These are phyloP conservation scores for Mionectes olivaceus DNA, from an alignment of 2,797 vertebrate genomes.

Conservation along the genomic window DNA sequence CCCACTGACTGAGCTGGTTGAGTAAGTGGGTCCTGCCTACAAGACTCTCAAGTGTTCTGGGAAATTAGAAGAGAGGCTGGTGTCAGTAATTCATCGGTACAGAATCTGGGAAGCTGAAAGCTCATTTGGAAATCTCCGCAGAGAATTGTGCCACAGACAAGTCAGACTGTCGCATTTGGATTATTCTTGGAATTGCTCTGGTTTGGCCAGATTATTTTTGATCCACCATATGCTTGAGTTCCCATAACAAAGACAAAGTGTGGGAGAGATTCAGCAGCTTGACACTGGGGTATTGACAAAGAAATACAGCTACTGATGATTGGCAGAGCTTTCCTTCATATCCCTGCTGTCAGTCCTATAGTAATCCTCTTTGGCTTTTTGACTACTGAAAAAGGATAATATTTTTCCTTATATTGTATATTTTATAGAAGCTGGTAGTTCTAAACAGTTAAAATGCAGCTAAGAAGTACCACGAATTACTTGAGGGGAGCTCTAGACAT, in stretches of 20 bases:
- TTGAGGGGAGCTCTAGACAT: background rate
- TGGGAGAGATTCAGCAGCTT: background rate
- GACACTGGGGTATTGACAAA: background rate
- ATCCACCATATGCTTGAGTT: background rate
- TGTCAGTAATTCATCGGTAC: background rate
- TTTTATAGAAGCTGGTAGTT: background rate
- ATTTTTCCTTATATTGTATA: constrained; percentile 1
- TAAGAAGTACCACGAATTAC: background rate
- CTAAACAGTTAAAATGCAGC: background rate
- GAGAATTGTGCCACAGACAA: background rate
- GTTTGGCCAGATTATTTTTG: background rate
- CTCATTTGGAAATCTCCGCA: background rate
- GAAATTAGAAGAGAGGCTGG: background rate
- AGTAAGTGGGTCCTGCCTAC: background rate
- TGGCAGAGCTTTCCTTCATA: background rate
- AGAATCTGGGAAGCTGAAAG: background rate
- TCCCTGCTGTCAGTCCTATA: background rate
- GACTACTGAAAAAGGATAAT: background rate
- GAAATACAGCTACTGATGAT: background rate
- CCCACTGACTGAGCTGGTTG: background rate
- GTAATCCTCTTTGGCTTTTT: background rate
- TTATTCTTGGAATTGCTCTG: background rate
- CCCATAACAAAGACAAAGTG: background rate
- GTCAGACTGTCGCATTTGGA: background rate
- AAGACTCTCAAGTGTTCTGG: background rate